Base-by-base conservation (phyloP, 2,888 invertebrate species). In the Caenorhabditis doughertyi region DNA sequence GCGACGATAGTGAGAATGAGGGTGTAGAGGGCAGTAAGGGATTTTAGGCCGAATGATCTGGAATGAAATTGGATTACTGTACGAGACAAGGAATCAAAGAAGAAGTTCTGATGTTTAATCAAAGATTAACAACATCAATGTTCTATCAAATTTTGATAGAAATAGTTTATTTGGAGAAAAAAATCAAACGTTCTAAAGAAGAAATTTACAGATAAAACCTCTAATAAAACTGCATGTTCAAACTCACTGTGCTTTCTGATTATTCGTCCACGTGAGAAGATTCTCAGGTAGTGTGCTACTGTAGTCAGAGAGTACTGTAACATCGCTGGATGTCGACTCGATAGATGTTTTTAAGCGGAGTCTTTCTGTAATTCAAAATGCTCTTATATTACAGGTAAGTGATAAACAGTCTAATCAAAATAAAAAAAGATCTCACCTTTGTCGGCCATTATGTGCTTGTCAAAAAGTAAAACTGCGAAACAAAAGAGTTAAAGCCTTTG, bases 1-100 rank as follows among this genome's bases (percentile, higher is more conserved):
- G 74, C 81, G 60, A 81, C 74, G 32, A 81, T 81, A 11, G 81
- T 81, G 58, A 81, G 74, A 25, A 81, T 65, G 1, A 81, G 35
- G 9, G 76, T 70, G 58, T 81, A 81, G 13, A 81, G 60, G 27
- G 76, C 44, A 25, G 76, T 76, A 1, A 81, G 76, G 11, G 67
- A 76, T 76, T 76, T 76, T 2, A 76, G 60, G 16, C 76, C 51
- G 67, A 76, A 76, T 11, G 49, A 18, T 58, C 74, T 74, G 60
- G n/a, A 74, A n/a, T n/a, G n/a, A 62, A 32, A 23, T 13, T 9
- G 39, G 39, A n/a, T n/a, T n/a, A n/a, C n/a, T n/a, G n/a, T n/a
- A n/a, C n/a, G n/a, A n/a, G n/a, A n/a, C n/a, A n/a, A n/a, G n/a
- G n/a, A n/a, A n/a, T n/a, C n/a, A n/a, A n/a, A n/a, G n/a, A n/a